Base-by-base conservation (phyloP, 2,888 invertebrate species). In the Anticlea derivata region DNA sequence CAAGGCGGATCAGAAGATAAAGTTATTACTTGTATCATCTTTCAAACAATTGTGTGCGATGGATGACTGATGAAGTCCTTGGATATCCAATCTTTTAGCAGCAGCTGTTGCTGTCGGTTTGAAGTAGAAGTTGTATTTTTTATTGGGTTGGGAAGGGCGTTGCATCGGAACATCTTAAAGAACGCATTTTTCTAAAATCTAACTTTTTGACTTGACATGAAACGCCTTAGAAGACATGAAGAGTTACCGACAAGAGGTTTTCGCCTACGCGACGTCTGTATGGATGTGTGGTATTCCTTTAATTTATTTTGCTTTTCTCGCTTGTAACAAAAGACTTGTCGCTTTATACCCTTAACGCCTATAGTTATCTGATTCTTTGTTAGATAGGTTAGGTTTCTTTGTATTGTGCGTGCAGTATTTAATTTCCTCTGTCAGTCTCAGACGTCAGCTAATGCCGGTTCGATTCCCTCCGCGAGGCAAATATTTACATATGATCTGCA, bases 271-370 rank as follows among this genome's bases (percentile, higher is more conserved):
- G 17, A 10, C 46, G 30, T 38, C 38, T 46, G 13, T 20, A 13
- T 17, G 23, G 40, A 40, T 40, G 27, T 46, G 30, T 37, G 48
- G 40, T 49, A 49, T 41, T 41, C 5, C 24, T 37, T 48, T 37
- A 7, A 17, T 35, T 35, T 41, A 35, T 41, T 35, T 41, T 20
- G 13, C 24, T 37, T 33, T 20, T 26, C 40, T 22, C 1, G 40
- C 40, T 40, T 5, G 11, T 37, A 3, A 12, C 20, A 8, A 10
- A 2, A 20, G 7, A n/a, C 17, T 17, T 17, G 17, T 29, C 20
- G 27, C 39, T 4, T 12, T 13, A 20, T 17, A 8, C 10, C 17
- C n/a, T 13, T 20, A 5, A 26, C 6, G n/a, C 12, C 7, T 17
- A 22, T 20, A 1, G 12, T 5, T 41, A 12, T 22, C n/a, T n/a